Percentiles rank a stretch among this genome's conserved stretches.
Evolutionary conservation across 1,140 invertebrate genomes (phyloP).

Genomic region (Schlechtendalia chinensis): DNA sequence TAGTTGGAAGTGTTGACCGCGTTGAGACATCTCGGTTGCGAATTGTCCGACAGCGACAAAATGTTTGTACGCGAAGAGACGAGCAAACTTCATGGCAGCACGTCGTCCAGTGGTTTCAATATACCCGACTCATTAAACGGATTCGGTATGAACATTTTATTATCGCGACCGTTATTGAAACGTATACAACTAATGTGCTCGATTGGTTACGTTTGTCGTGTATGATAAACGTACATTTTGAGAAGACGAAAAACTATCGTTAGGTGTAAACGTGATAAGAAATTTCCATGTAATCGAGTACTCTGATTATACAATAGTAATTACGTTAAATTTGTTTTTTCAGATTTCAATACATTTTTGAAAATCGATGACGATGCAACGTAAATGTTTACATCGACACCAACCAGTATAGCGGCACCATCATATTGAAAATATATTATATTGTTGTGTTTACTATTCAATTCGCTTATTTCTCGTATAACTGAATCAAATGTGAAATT

Average conservation of each 20-base stretch:
- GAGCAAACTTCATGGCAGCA: background rate
- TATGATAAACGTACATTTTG: too few species aligned
- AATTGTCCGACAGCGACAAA: conserved; percentile 17
- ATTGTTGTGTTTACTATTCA: too few species aligned
- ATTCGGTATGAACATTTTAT: conserved; percentile 1
- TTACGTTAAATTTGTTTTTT: background rate
- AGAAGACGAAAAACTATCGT: too few species aligned
- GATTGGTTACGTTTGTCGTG: too few species aligned
- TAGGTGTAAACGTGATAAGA: too few species aligned
- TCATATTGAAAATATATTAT: too few species aligned
- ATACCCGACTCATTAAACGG: conserved; percentile 16
- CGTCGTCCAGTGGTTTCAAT: conserved; percentile 2
- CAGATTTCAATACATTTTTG: conserved; percentile 32
- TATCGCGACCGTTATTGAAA: background rate
- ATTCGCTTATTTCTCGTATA: too few species aligned
- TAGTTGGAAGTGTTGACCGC: conserved; percentile 45
- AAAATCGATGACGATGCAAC: conserved; percentile 9
- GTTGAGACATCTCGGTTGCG: conserved; percentile 20
- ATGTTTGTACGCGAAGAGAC: conserved; percentile 21
- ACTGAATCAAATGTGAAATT: too few species aligned
- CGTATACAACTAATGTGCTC: too few species aligned
- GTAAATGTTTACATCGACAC: background rate
- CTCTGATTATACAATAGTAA: too few species aligned
- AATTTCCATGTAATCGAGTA: too few species aligned
- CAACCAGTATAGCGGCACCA: background rate